These are phyloP conservation scores for Poeciliopsis turneri DNA, from an alignment of 2,797 vertebrate genomes.

Conservation along the genomic window DNA sequence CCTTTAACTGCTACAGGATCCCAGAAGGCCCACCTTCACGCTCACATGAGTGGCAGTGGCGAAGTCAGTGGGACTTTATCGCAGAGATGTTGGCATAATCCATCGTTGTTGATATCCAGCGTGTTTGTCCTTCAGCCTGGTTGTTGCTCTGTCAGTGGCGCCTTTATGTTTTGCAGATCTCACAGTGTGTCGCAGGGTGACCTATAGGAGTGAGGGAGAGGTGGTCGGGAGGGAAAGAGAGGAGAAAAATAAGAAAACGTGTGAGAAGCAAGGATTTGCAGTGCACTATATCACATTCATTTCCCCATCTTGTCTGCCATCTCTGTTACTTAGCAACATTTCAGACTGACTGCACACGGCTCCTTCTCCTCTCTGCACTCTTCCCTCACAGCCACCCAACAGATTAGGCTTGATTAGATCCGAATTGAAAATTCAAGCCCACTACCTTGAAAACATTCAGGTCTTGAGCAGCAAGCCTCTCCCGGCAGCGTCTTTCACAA, in stretches of 20 bases:
- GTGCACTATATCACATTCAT: constrained; percentile 77
- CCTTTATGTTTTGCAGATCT: constrained; percentile 74
- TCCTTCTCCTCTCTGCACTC: constrained; percentile 64
- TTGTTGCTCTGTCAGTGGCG: constrained; percentile 62
- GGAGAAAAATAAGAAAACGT: constrained; percentile 59
- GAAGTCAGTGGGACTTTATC: constrained; percentile 74
- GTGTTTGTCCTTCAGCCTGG: constrained; percentile 65
- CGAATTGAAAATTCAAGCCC: constrained; percentile 79
- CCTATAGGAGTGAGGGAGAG: constrained; percentile 66
- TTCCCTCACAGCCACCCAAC: constrained; percentile 58
- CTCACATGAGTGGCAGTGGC: constrained; percentile 56
- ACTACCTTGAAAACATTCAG: constrained; percentile 79
- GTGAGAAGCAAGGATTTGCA: constrained; percentile 77
- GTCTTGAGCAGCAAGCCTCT: constrained; percentile 74
- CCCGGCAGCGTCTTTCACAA: constrained; percentile 72
- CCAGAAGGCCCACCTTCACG: constrained; percentile 62
- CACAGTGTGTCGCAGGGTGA: constrained; percentile 59
- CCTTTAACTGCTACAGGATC: constrained; percentile 65
- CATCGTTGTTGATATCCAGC: constrained; percentile 71
- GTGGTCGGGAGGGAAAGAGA: constrained; percentile 19
- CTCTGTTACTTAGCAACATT: constrained; percentile 83
- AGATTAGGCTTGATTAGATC: constrained; percentile 78
- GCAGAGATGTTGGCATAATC: constrained; percentile 73
- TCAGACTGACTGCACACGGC: constrained; percentile 79
- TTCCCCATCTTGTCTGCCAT: constrained; percentile 76